Conservation (phyloP, 2,113 vertebrate species). For the Plestiodon gilberti region DNA sequence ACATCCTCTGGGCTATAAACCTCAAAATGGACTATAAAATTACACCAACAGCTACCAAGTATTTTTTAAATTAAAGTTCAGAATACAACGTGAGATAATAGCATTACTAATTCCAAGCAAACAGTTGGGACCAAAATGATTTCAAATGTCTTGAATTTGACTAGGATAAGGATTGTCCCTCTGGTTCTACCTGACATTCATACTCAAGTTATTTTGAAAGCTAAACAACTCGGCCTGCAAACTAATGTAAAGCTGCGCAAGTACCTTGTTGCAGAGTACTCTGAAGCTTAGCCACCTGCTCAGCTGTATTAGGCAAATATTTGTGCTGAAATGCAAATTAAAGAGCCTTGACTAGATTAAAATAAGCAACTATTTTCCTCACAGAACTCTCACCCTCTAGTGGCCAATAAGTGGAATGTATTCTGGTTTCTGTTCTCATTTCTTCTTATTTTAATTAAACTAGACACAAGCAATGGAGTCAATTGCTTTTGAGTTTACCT, state of each 20-base stretch:
- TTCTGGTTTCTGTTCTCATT: background rate
- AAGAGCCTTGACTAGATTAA: background rate
- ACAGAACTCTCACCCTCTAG: conserved; percentile 66
- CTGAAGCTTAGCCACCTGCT: background rate
- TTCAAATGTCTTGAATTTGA: background rate
- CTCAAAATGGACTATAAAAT: background rate
- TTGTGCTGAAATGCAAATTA: background rate
- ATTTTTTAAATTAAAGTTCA: background rate
- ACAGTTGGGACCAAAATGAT: background rate
- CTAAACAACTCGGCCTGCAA: background rate
- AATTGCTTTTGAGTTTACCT: background rate
- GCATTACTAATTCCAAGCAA: background rate
- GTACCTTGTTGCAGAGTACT: background rate
- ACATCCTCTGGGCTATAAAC: background rate
- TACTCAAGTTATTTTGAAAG: background rate
- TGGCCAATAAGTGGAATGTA: conserved; percentile 44
- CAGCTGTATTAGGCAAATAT: background rate
- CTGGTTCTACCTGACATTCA: background rate
- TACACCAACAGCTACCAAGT: background rate
- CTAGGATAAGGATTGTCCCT: background rate
- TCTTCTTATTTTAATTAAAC: background rate
- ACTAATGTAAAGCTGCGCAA: background rate
- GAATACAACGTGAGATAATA: background rate
- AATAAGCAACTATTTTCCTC: background rate
- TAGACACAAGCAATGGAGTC: background rate